Evolutionary conservation across 1,140 invertebrate species (phyloP).

Genomic region (Orchestia grillus): DNA sequence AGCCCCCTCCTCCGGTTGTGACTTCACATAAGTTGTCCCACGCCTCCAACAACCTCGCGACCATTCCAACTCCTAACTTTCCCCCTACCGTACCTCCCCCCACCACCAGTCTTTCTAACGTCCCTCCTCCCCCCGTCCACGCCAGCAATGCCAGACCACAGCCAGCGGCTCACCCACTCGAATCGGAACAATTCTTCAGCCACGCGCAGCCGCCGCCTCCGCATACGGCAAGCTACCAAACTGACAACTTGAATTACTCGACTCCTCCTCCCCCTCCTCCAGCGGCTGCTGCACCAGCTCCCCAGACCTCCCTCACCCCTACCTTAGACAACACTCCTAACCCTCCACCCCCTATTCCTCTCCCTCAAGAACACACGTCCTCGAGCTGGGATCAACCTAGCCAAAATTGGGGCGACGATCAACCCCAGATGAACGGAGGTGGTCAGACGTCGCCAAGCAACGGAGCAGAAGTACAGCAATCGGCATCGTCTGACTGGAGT

Average conservation of each 20-base stretch:
- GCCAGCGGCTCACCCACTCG: background rate
- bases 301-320: background rate
- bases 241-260: background rate
- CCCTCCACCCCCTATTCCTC: constrained; percentile 28
- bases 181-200: constrained; percentile 35
- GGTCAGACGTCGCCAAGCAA: background rate
- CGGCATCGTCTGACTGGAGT: constrained; percentile 2
- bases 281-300: background rate
- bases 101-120: constrained; percentile 37
- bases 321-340: constrained; percentile 41
- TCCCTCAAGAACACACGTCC: constrained; percentile 35
- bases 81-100: constrained; percentile 44
- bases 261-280: background rate
- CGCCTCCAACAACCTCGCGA: background rate
- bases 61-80: constrained; percentile 41
- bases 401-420: constrained; percentile 30
- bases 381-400: constrained; percentile 39
- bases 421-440: constrained; percentile 22
- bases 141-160: constrained; percentile 9
- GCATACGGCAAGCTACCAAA: background rate
- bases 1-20: background rate
- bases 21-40: background rate
- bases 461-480: background rate
- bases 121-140: constrained; percentile 34
- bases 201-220: constrained; percentile 16